Evolutionary conservation across 1,140 invertebrate species (phyloP).

Genomic region (Drosophila subpulchrella): DNA sequence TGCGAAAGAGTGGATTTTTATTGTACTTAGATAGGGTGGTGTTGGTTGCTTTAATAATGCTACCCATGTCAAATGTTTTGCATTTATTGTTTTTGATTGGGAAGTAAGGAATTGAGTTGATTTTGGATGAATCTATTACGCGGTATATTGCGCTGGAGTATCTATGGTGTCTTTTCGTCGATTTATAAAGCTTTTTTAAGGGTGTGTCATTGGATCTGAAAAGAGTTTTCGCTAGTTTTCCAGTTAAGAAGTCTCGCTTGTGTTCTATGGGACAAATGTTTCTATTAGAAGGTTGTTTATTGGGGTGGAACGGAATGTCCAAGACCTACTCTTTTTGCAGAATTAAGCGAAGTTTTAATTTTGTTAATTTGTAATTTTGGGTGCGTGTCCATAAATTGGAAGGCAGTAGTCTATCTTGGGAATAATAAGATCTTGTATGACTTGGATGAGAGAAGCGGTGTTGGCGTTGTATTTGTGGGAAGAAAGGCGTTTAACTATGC

Average conservation of each 20-base stretch:
- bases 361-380: neutral
- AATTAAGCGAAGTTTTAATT: neutral
- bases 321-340: neutral
- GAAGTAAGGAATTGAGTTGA: neutral
- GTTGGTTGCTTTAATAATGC: no score
- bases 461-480: neutral
- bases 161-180: neutral
- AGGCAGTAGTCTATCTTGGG: neutral
- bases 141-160: neutral
- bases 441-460: neutral
- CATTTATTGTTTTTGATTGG: neutral
- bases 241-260: neutral
- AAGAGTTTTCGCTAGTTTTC: neutral
- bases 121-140: neutral
- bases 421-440: neutral
- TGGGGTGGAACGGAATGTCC: neutral
- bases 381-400: neutral
- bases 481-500: neutral
- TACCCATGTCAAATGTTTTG: neutral
- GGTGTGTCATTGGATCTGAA: neutral
- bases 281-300: neutral
- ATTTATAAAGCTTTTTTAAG: neutral
- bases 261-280: neutral
- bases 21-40: neutral
- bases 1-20: neutral